phyloP scores from a whole-genome alignment of 2,113 vertebrate genomes.

The Motacilla tschutschensis region DNA sequence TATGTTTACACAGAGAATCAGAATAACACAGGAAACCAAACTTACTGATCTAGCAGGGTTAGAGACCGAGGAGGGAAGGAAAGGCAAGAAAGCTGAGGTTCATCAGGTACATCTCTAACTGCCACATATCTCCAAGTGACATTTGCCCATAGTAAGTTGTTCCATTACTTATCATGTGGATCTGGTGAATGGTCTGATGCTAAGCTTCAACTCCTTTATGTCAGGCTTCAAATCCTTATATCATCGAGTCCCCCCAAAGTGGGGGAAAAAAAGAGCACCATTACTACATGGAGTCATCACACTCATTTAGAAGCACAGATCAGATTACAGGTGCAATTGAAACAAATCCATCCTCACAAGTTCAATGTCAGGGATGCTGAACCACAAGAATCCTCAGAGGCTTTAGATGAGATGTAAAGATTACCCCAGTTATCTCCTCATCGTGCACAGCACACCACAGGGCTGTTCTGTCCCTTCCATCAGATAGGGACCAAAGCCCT shows the following conservation, averaged over 20 bases:
- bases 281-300: not conserved
- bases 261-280: rapidly evolving
- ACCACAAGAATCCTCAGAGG: not conserved
- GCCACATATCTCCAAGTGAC: not conserved
- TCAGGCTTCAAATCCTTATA: not conserved
- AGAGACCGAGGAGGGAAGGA: not conserved
- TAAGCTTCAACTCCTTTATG: not conserved
- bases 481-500: not conserved
- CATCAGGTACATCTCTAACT: not conserved
- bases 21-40: not conserved
- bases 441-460: not conserved
- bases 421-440: not conserved
- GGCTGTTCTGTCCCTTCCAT: not conserved
- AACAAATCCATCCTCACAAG: not conserved
- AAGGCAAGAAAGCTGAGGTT: not conserved
- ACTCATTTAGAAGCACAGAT: not conserved
- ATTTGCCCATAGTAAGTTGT: not conserved
- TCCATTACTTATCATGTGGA: not conserved
- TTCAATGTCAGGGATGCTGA: not conserved
- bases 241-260: rapidly evolving
- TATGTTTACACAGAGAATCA: not conserved
- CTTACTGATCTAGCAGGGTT: not conserved
- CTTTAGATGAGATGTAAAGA: not conserved
- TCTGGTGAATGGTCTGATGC: not conserved
- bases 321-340: not conserved